Conservation (phyloP, 2,888 invertebrate genomes). For the Sussaba pulchella region DNA sequence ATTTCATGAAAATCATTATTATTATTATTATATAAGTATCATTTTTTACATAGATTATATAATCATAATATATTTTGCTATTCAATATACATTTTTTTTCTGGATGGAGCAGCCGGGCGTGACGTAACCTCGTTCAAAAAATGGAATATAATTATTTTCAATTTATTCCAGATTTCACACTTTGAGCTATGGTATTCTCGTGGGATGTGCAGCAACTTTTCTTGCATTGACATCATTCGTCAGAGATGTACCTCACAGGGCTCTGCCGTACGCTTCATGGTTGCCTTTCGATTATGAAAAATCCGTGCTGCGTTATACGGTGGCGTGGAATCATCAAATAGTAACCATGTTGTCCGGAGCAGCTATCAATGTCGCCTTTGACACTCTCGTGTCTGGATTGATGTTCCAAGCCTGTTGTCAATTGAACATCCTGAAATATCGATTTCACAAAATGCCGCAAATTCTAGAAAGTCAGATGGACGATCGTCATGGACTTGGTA, state of each 20-base stretch:
- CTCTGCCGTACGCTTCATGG: conserved; percentile 69
- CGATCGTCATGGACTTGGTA: conserved; percentile 31
- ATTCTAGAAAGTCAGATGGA: neutral
- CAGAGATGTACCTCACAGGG: conserved; percentile 41
- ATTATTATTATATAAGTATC: too few species aligned
- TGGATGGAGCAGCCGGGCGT: too few species aligned
- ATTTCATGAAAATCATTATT: too few species aligned
- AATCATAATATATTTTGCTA: too few species aligned
- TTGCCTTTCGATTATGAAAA: conserved; percentile 66
- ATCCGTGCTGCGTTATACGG: conserved; percentile 53
- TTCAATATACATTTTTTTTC: too few species aligned
- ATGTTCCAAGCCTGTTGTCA: conserved; percentile 69
- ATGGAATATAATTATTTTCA: conserved; percentile 47
- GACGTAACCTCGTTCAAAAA: too few species aligned
- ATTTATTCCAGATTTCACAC: conserved; percentile 1
- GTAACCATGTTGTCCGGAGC: conserved; percentile 29
- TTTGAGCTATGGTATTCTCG: neutral
- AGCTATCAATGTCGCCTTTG: conserved; percentile 65
- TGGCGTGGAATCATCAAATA: conserved; percentile 58
- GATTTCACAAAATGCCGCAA: conserved; percentile 33
- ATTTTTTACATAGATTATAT: too few species aligned
- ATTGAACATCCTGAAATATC: conserved; percentile 64
- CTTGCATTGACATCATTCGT: conserved; percentile 52
- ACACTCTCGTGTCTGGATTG: conserved; percentile 67
- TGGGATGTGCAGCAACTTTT: neutral